Evolutionary conservation across 2,113 vertebrate genomes (phyloP), one percentile per base, ranked within the genome.

Genomic region (Pampusana beccarii): DNA sequence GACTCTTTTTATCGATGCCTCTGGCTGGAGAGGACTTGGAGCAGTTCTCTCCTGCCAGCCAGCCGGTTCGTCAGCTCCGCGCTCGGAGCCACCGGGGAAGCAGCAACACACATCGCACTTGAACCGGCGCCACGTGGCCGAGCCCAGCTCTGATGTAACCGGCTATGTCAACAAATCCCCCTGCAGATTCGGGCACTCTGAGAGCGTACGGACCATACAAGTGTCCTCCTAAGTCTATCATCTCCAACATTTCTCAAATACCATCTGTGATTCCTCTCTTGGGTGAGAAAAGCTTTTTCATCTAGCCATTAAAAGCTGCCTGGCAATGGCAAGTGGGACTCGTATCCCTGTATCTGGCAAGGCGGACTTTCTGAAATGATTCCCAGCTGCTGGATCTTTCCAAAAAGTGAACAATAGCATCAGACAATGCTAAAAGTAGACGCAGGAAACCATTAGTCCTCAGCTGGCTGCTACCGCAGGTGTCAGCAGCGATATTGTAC

Each of bases 301-400:
- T 46, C 60, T 50, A 20, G 93, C 62, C 88, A 62, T 86, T 65
- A 74, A 96, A 78, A 86, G 74, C 92, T 75, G 81, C 83, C 95
- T 96, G 96, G 96, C 82, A 64, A 84, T 38, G 28, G 62, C 77
- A 67, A 90, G 18, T 57, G 78, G 70, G 94, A 92, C 65, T 87
- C 36, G 2, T 54, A 85, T 87, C 88, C 71, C 93, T 81, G 34
- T 10, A 72, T 88, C 90, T 97, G 97, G 95, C 95, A 82, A 94
- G 80, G 81, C n/a, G 48, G 19, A 4, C 26, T 44, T 81, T 97
- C 93, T 94, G 94, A 97, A 97, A 92, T 28, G 14, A 90, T 85
- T 97, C 95, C 97, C 77, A 94, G 97, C 91, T 83, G 90, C 53
- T 69, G 94, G 69, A 80, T 78, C 50, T 72, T 86, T 78, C 62